Conservation (phyloP, 2,797 vertebrate species). For the Tangara arthus region DNA sequence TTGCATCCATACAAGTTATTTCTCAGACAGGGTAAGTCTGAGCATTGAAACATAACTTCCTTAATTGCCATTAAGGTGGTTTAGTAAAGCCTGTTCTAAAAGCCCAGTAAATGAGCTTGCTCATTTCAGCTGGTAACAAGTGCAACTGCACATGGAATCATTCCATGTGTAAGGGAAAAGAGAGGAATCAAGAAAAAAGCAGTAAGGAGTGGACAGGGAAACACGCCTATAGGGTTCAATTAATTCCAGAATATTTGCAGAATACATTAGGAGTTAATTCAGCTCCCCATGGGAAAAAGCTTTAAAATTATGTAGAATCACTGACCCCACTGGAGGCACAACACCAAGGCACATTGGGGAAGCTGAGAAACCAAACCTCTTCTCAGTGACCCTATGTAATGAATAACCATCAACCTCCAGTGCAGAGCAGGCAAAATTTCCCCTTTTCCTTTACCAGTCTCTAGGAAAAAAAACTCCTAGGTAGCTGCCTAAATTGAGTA, state of each 20-base stretch:
- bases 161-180: not conserved
- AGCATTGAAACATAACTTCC: not conserved
- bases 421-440: not conserved
- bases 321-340: not conserved
- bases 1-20: not conserved
- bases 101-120: not conserved
- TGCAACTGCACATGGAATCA: not conserved
- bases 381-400: not conserved
- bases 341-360: not conserved
- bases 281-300: not conserved
- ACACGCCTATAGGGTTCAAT: not conserved
- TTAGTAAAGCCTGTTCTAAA: not conserved
- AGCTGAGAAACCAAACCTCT: not conserved
- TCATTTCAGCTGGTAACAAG: not conserved
- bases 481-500: not conserved
- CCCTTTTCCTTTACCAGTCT: not conserved
- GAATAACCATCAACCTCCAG: not conserved
- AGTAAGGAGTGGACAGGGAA: not conserved
- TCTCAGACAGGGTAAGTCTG: not conserved
- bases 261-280: not conserved
- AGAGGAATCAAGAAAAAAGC: not conserved
- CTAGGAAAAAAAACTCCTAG: not conserved
- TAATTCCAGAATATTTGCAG: not conserved
- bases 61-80: not conserved
- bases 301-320: not conserved